Base-by-base conservation (phyloP, 1,140 invertebrate genomes). In the Lepidotrigona ventralis region DNA sequence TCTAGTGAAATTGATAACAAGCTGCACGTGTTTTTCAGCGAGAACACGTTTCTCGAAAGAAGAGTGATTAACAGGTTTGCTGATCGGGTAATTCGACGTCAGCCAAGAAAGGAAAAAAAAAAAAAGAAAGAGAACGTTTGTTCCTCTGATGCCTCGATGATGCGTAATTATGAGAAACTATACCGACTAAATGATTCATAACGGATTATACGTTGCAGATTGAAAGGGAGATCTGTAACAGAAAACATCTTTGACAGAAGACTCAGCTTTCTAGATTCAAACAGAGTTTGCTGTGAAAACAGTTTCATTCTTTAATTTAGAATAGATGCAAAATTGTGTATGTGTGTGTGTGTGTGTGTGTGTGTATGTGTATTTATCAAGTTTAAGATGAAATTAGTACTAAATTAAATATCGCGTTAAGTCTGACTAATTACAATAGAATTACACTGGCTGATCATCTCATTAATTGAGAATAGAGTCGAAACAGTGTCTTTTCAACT, bases 81-180 rank as follows among this genome's bases (percentile, higher is more conserved):
- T 33, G 21, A 23, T 81, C 46, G 4, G 56, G 33, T 80, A 26
- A 79, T 53, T 33, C 66, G 26, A n/a, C 17, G 4, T 26, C 0
- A 54, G 46, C 1, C 12, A 63, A 79, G 72, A 71, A 79, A 17
- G 8, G 5, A 39, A 39, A 3, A 2, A 33, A 39, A 8, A 8
- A 46, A 46, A 46, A 46, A 46, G 8, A 46, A 8, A 8, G 8
- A 46, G 39, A 9, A 8, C 6, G 39, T 46, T 46, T 46, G 4
- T 72, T 54, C 46, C 11, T 14, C n/a, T 46, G 21, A 29, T 70
- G 12, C n/a, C 8, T 19, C 54, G 17, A 12, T 56, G 51, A 23
- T 39, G 58, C 60, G 11, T 71, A 80, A 69, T 75, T 72, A 29
- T 26, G 71, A 81, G 71, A 75, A 74, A 81, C 71, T 81, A 53